Conservation (phyloP, 2,888 invertebrate species). For the Coelogynopora nodosa region DNA sequence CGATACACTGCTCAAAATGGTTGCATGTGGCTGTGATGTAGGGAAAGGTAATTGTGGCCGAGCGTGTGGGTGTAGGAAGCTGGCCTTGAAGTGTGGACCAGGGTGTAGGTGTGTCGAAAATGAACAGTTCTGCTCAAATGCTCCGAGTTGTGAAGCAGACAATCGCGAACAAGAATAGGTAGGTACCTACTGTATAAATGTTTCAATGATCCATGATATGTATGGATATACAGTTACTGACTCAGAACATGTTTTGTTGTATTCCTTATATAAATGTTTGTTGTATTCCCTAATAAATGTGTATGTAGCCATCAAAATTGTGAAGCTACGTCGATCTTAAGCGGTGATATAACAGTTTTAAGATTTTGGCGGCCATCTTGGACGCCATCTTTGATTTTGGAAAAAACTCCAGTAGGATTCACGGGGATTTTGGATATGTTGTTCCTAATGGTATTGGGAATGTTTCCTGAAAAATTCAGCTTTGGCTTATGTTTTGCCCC, state of each 20-base stretch:
- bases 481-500: constrained; percentile 28
- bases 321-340: constrained; percentile 25
- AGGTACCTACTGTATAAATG: constrained; percentile 28
- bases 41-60: constrained; percentile 29
- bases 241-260: constrained; percentile 31
- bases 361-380: constrained; percentile 28
- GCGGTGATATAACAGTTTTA: constrained; percentile 29
- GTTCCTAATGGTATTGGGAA: constrained; percentile 23
- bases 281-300: constrained; percentile 31
- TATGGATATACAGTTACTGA: constrained; percentile 31
- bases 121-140: constrained; percentile 27
- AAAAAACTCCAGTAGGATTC: constrained; percentile 24
- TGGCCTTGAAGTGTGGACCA: constrained; percentile 31
- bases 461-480: constrained; percentile 31
- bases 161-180: constrained; percentile 29
- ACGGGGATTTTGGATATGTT: constrained; percentile 31
- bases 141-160: constrained; percentile 31
- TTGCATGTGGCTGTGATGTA: constrained; percentile 27
- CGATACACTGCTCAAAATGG: constrained; percentile 31
- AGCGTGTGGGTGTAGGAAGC: constrained; percentile 31
- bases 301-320: constrained; percentile 23
- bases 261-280: constrained; percentile 31
- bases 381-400: constrained; percentile 31
- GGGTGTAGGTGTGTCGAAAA: constrained; percentile 31
- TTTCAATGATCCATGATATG: constrained; percentile 19